phyloP scores from a whole-genome alignment of 2,888 invertebrate species.

The Pollenia labialis region DNA sequence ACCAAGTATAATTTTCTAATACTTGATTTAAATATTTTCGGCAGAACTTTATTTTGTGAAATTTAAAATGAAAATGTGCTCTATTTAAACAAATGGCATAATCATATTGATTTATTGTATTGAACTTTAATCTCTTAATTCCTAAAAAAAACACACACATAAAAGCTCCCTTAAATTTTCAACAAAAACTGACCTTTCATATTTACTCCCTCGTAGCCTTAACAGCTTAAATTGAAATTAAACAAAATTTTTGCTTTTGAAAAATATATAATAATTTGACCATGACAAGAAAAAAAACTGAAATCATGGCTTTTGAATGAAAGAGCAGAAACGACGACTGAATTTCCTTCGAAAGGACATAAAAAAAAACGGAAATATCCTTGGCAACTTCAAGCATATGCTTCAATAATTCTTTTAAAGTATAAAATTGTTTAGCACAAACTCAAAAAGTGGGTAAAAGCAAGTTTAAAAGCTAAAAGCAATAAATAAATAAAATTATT shows the following conservation, averaged over 20 bases:
- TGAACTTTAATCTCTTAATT: too few species aligned
- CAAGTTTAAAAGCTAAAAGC: neutral
- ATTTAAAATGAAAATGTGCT: too few species aligned
- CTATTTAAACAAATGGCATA: too few species aligned
- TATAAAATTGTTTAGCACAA: neutral
- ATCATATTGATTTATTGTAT: too few species aligned
- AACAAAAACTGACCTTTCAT: neutral
- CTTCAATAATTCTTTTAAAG: conserved; percentile 45
- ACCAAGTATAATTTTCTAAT: too few species aligned
- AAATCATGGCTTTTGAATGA: neutral
- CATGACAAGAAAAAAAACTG: conserved; percentile 26
- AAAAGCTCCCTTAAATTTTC: neutral
- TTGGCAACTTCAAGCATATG: conserved; percentile 66
- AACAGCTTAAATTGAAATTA: neutral
- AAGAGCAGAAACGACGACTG: neutral
- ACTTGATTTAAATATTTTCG: too few species aligned
- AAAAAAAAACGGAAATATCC: conserved; percentile 59
- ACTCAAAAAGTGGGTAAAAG: neutral
- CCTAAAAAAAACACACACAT: neutral
- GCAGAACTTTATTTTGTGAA: too few species aligned
- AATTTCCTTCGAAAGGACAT: conserved; percentile 62
- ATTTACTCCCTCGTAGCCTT: neutral
- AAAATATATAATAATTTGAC: conserved; percentile 15
- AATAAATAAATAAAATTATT: neutral
- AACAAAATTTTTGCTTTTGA: neutral